These are phyloP conservation scores for Climacteris rufus DNA, from an alignment of 2,113 vertebrate species.

Conservation along the genomic window DNA sequence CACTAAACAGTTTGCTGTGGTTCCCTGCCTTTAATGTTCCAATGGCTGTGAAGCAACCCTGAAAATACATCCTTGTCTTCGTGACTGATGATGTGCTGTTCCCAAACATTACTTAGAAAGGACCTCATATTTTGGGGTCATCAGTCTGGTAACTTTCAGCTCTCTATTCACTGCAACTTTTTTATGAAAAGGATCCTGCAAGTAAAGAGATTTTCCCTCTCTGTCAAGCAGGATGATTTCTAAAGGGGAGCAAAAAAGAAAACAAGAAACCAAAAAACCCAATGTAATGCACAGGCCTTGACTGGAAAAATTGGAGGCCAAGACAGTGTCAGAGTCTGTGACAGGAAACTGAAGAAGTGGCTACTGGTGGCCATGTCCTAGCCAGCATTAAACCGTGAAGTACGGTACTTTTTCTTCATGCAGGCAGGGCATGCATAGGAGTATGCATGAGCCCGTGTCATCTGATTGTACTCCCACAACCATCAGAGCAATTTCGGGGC, in stretches of 20 bases:
- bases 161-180: neutral
- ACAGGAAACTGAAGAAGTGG: neutral
- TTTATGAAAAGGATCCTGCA: neutral
- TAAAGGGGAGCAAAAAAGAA: neutral
- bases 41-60: neutral
- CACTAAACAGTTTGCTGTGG: neutral
- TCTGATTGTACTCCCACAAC: neutral
- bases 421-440: neutral
- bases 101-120: neutral
- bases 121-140: neutral
- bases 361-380: neutral
- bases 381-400: neutral
- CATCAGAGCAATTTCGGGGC: rapidly evolving
- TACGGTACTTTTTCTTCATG: neutral
- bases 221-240: neutral
- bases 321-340: neutral
- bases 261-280: neutral
- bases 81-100: neutral
- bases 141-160: neutral
- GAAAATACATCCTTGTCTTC: neutral
- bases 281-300: neutral
- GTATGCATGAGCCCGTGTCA: neutral
- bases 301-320: neutral
- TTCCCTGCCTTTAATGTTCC: neutral
- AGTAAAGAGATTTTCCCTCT: neutral